Evolutionary conservation across 1,140 invertebrate genomes (phyloP), one percentile per base, ranked within the genome.

Genomic region (Tetramorium alpestre): DNA sequence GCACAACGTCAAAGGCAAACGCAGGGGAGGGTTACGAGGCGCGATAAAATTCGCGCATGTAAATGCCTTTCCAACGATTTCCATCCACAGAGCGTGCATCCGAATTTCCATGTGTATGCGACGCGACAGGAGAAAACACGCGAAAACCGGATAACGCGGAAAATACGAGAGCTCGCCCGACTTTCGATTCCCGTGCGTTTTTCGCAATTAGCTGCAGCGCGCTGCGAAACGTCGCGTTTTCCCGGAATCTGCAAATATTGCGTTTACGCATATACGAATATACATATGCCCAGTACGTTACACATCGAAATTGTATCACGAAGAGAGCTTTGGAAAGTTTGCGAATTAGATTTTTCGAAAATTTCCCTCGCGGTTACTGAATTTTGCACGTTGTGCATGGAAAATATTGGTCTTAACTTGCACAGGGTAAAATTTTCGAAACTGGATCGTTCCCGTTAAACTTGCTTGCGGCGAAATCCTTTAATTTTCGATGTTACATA

Each of bases 1-100:
- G 44, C 44, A 44, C 22, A 51, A 51, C 44, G 33, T 78, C 82
- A 78, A 85, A 77, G 72, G n/a, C 85, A 58, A 67, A 11, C 25
- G 64, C 5, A 85, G 49, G 51, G 13, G 25, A 80, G 73, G 72
- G 84, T 78, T 77, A 81, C 65, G 65, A 81, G 41, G 69, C 54
- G 80, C 80, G 69, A 84, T 84, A 60, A 84, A 84, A 84, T 75
- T 84, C 69, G 69, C 41, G 64, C 64, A 80, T 86, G 75, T 86
- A 86, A 86, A 86, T 80, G 47, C 76, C 41, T 67, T 80, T 58
- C 64, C 60, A 86, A 80, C 75, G 64, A 76, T 85, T 85, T 77
- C 47, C 60, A 85, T 77, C 82, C 60, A 22, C 70, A 41, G 13
- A 86, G n/a, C 41, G 49, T 54, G 47, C 76, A 5, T 25, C 64